Base-by-base conservation (phyloP, 2,888 invertebrate genomes). In the Athetis lepigone region DNA sequence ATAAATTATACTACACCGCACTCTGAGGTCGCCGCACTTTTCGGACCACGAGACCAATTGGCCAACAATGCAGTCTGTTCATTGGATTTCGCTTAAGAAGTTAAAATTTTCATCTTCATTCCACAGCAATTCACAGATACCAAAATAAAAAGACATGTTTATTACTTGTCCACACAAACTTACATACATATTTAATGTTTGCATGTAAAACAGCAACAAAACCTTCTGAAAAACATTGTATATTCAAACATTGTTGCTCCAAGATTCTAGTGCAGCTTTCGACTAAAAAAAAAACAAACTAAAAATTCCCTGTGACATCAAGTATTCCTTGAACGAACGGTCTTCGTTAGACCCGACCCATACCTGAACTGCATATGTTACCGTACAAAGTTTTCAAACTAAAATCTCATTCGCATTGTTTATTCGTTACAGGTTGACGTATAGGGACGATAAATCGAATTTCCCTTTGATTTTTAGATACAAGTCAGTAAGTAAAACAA, bases 281-380 rank as follows among this genome's bases (percentile, higher is more conserved):
- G 70, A 67, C 65, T 47, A 66, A 71, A 77, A 65, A 50, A 37
- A 25, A 71, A 58, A 77, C 66, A 80, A 77, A 75, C 70, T 70
- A 50, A 88, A 87, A 85, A 85, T 82, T 82, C 80, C 82, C 83
- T 85, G 83, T 83, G 90, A 87, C 89, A 88, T 94, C 92, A 90
- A 81, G 93, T 94, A 94, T 94, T 91, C 94, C 79, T 57, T 60
- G 77, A 80, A 84, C 94, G 92, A 88, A 83, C 90, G 75, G 84
- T 86, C 87, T 92, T 94, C 94, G 94, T 94, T 94, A 94, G 93
- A 84, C 79, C 86, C 84, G 80, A 80, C 88, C 89, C 87, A 89
- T 91, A 94, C 94, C 94, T 94, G 93, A 89, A 72, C 92, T 92
- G 94, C 94, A 94, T 94, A 94, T 94, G 94, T 94, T 94, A 93